Conservation (phyloP, 1,140 invertebrate genomes). For the Drosophila simulans region DNA sequence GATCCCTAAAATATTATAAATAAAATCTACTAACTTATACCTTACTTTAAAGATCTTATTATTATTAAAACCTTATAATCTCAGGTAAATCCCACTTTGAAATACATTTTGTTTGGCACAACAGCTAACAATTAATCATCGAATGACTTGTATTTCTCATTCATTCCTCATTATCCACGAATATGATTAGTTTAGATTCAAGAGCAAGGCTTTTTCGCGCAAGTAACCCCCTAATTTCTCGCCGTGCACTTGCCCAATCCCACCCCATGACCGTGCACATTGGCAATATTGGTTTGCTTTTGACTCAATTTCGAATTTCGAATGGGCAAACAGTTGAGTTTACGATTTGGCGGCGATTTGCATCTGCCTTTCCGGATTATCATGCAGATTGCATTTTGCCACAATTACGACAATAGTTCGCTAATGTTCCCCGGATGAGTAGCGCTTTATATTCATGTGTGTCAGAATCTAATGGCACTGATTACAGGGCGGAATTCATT, state of each 20-base stretch:
- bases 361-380: slow-evolving; percentile 66
- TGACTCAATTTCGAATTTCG: slow-evolving; percentile 46
- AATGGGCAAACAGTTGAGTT: slow-evolving; percentile 29
- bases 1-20: too few species aligned
- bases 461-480: slow-evolving; percentile 37
- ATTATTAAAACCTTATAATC: too few species aligned
- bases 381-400: slow-evolving; percentile 61
- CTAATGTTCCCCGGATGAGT: slow-evolving; percentile 53
- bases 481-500: slow-evolving; percentile 31
- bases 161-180: not conserved
- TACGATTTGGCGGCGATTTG: slow-evolving; percentile 41
- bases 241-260: slow-evolving; percentile 30
- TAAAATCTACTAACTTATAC: not conserved
- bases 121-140: too few species aligned
- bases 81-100: too few species aligned
- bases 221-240: not conserved
- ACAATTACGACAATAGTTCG: slow-evolving; percentile 35
- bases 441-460: slow-evolving; percentile 53
- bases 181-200: not conserved
- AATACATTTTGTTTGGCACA: too few species aligned
- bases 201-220: slow-evolving; percentile 1
- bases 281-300: slow-evolving; percentile 45
- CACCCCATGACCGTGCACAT: slow-evolving; percentile 51
- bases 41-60: too few species aligned
- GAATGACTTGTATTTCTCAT: not conserved